A percentile compares a stretch with the other conserved stretches of the same genome.
phyloP scores from a whole-genome alignment of 2,797 vertebrate genomes.

The Acipenser transmontanus region DNA sequence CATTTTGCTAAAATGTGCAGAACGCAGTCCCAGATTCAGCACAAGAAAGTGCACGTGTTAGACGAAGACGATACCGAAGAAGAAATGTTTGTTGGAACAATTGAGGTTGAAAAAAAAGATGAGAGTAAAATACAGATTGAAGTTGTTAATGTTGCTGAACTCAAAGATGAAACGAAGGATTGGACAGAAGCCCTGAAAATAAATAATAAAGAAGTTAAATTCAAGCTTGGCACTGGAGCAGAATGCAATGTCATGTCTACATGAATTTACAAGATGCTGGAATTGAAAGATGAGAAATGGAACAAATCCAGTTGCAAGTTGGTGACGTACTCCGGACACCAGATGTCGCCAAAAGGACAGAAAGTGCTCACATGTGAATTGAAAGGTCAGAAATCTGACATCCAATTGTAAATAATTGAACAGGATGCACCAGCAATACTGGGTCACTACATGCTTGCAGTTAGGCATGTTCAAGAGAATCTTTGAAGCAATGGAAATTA shows the following conservation, averaged over 20 bases:
- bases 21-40: too few relatives aligned
- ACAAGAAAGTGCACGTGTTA: background rate
- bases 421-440: constrained; percentile 10
- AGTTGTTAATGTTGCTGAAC: too few relatives aligned
- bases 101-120: too few relatives aligned
- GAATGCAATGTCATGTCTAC: constrained; percentile 9
- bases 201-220: background rate
- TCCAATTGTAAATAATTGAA: constrained; percentile 5
- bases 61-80: too few relatives aligned
- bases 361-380: background rate
- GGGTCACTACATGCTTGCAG: background rate
- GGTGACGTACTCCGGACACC: constrained; percentile 11
- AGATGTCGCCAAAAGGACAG: background rate
- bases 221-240: constrained; percentile 7
- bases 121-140: too few relatives aligned
- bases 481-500: background rate
- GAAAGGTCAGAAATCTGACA: background rate
- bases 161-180: too few relatives aligned
- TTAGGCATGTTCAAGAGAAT: constrained; percentile 9
- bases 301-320: constrained; percentile 12
- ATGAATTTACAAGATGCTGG: background rate
- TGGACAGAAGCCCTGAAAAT: background rate
- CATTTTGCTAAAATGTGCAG: too few relatives aligned
- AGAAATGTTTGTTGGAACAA: too few relatives aligned
- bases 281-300: background rate